Percentiles rank a stretch among this genome's conserved stretches.
Conservation (phyloP, 2,797 vertebrate species). For the Squalus acanthias region DNA sequence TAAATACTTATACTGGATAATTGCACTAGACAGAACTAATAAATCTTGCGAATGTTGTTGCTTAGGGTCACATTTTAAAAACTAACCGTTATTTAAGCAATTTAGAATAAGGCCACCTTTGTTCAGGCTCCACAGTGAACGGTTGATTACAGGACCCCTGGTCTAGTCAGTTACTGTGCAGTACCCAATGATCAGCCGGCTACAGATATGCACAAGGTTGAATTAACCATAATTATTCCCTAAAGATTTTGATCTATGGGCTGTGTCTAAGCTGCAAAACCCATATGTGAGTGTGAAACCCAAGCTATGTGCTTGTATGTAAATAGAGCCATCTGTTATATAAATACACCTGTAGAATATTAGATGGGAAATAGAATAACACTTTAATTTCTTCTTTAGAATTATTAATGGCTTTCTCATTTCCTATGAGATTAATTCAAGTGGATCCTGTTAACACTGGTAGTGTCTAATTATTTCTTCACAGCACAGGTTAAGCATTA, state of each 20-base stretch:
- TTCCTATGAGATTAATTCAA: slow-evolving; percentile 31
- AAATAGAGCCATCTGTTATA: slow-evolving; percentile 36
- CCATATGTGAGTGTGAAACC: slow-evolving; percentile 34
- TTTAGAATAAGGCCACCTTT: slow-evolving; percentile 54
- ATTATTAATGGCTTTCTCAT: slow-evolving; percentile 33
- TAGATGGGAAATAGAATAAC: slow-evolving; percentile 32
- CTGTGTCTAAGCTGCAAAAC: slow-evolving; percentile 4
- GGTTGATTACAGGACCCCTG: slow-evolving; percentile 64
- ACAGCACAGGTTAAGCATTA: neutral
- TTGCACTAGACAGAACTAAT: slow-evolving; percentile 66
- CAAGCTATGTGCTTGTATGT: slow-evolving; percentile 30
- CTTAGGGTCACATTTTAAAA: slow-evolving; percentile 51
- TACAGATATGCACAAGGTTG: slow-evolving; percentile 48
- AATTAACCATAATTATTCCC: slow-evolving; percentile 42
- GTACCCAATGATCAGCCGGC: slow-evolving; percentile 43
- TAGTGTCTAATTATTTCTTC: slow-evolving; percentile 11
- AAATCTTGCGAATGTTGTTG: slow-evolving; percentile 55
- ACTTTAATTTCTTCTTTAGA: slow-evolving; percentile 27
- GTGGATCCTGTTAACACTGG: slow-evolving; percentile 29
- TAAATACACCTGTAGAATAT: slow-evolving; percentile 38
- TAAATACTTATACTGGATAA: slow-evolving; percentile 67
- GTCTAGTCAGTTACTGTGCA: slow-evolving; percentile 61
- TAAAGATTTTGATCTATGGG: slow-evolving; percentile 27
- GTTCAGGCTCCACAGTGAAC: slow-evolving; percentile 57
- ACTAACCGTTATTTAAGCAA: slow-evolving; percentile 52